Evolutionary conservation across 2,797 vertebrate genomes (phyloP).

Genomic region (Clarias pachynema): DNA sequence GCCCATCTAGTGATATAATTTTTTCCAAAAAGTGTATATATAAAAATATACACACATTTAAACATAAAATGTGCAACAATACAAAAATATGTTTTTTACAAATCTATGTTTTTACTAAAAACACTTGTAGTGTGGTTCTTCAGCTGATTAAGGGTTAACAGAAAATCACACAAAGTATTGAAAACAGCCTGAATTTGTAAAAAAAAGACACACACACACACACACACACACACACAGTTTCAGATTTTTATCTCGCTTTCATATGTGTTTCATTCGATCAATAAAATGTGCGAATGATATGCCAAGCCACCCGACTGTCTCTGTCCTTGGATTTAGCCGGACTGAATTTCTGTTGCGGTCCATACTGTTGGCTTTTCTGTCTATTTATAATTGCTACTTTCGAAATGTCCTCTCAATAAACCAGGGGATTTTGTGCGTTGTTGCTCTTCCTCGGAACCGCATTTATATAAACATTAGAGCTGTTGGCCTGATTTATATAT

Average conservation of each 20-base stretch:
- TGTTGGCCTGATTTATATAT: conserved; percentile 40
- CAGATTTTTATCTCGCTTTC: conserved; percentile 1
- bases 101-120: too few relatives aligned
- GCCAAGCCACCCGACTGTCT: conserved; percentile 15
- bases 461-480: conserved; percentile 36
- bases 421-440: conserved; percentile 35
- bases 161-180: neutral
- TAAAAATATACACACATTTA: too few relatives aligned
- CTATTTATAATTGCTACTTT: conserved; percentile 22
- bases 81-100: too few relatives aligned
- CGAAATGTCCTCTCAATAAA: conserved; percentile 36
- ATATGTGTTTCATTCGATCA: conserved; percentile 3
- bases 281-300: conserved; percentile 7
- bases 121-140: too few relatives aligned
- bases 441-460: conserved; percentile 29
- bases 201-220: too few relatives aligned
- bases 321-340: conserved; percentile 17
- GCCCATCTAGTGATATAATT: too few relatives aligned
- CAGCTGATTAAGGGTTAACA: neutral
- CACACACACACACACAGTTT: neutral
- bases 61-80: too few relatives aligned
- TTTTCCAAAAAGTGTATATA: too few relatives aligned
- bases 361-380: conserved; percentile 14
- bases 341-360: conserved; percentile 20
- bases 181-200: neutral